Base-by-base conservation (phyloP, 30 jellyfish, hydroid and myxozoan genomes). In the Morbakka virulenta region DNA sequence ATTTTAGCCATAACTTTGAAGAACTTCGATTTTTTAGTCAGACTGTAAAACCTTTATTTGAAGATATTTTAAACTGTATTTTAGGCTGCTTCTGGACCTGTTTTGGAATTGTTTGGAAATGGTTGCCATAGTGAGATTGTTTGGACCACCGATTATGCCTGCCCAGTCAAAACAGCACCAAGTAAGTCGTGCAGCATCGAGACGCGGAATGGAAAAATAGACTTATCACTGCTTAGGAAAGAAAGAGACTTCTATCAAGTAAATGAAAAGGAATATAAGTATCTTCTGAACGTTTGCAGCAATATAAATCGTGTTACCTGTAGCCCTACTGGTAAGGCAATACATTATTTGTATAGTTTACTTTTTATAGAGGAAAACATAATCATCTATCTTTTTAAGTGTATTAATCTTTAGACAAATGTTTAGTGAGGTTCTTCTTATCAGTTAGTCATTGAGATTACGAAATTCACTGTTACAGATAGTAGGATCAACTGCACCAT, bases 111-210 rank as follows among this genome's bases (percentile, higher is more conserved):
- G 22, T 66, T 76, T 20, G 62, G 74, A 24, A 26, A 72, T 29
- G 72, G 72, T 2, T 78, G 94, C 61, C 85, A 65, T 47, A 70
- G 68, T 32, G 94, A 87, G 65, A 32, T 87, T 2, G 17, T 70
- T 2, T 87, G 96, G 96, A 82, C 61, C 47, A 87, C 96, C 35
- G 96, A 87, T 26, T 85, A 66, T 64, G 96, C 96, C 0, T 87
- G 96, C 36, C 92, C 96, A 32, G 36, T 63, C 25, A 71, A 50
- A 20, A 65, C 78, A 30, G 88, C 69, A 67, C 84, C 76, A 24
- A 79, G 84, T 12, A 78, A 72, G 2, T 50, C 86, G 28, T 87
- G 96, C 63, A 81, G 41, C 32, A 32, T 87, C 27, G 34, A 64
- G 20, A 68, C 94, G 20, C 50, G 24, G 28, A 77, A 78, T 67